phyloP scores from a whole-genome alignment of 2,797 vertebrate species.

The Eupleurogrammus muticus region DNA sequence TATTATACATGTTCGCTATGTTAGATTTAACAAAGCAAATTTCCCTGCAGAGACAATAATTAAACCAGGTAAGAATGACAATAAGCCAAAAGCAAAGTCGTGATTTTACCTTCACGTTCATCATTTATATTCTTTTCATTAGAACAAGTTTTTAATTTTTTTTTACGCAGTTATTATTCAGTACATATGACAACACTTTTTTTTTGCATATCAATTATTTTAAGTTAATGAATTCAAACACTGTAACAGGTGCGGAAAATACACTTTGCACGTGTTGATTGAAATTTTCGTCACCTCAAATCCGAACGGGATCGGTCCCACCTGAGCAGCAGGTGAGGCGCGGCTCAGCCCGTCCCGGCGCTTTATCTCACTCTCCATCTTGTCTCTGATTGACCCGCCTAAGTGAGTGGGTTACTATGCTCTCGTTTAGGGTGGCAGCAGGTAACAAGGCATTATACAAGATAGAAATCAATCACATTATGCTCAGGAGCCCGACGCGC shows the following conservation, averaged over 20 bases:
- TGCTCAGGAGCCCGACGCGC: constrained; percentile 77
- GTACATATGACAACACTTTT: neutral
- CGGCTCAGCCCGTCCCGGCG: constrained; percentile 16
- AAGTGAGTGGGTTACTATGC: constrained; percentile 68
- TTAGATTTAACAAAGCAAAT: neutral
- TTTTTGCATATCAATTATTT: neutral
- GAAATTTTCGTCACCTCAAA: neutral
- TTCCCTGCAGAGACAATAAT: neutral
- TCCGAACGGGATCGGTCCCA: constrained; percentile 8
- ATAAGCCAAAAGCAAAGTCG: neutral
- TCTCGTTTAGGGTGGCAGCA: constrained; percentile 75
- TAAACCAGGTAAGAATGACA: neutral
- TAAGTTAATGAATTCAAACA: neutral
- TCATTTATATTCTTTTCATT: no score
- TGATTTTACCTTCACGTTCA: neutral
- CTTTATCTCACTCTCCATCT: constrained; percentile 57
- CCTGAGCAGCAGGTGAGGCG: constrained; percentile 8
- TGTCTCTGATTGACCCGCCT: constrained; percentile 84
- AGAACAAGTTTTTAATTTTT: no score
- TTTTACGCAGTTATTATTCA: no score
- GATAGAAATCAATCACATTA: constrained; percentile 83
- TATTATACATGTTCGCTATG: neutral
- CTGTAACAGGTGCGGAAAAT: neutral
- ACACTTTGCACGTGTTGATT: no score
- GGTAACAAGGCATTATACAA: constrained; percentile 81